phyloP scores from a whole-genome alignment of 1,140 invertebrate species.

The Grapholita molesta region DNA sequence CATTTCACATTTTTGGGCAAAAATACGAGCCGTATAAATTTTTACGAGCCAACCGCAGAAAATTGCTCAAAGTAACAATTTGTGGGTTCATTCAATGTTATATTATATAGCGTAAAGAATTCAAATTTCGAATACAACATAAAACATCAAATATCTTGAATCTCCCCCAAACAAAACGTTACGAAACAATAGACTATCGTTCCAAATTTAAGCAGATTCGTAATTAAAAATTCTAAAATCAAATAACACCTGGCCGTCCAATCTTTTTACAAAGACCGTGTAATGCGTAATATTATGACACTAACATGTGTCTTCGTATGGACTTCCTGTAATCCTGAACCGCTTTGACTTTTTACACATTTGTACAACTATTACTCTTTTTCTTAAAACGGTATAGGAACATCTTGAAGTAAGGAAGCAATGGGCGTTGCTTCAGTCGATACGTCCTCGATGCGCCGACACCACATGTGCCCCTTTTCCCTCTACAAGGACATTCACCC shows the following conservation, averaged over 20 bases:
- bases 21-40: constrained; percentile 10
- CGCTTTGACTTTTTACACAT: neutral
- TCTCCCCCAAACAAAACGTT: neutral
- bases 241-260: constrained; percentile 3
- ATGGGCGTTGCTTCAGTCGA: constrained; percentile 36
- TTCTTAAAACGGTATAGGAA: neutral
- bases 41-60: constrained; percentile 11
- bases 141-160: no score
- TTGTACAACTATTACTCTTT: constrained; percentile 20
- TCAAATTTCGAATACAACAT: neutral
- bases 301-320: constrained; percentile 18
- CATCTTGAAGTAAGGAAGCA: constrained; percentile 25
- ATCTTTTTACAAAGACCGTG: constrained; percentile 15
- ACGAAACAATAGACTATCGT: neutral
- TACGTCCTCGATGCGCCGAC: neutral
- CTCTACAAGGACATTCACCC: constrained; percentile 62
- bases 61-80: constrained; percentile 14
- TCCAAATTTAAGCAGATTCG: neutral
- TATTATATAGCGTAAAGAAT: neutral
- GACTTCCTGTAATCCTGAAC: constrained; percentile 22
- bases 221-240: constrained; percentile 12
- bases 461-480: constrained; percentile 33
- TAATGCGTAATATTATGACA: constrained; percentile 29
- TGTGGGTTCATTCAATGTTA: neutral
- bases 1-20: constrained; percentile 4